Percentiles rank a stretch among this genome's conserved stretches.
These are phyloP conservation scores for Holothuria scabra DNA, from an alignment of 53 echinoderm and acorn worm species.

Conservation along the genomic window DNA sequence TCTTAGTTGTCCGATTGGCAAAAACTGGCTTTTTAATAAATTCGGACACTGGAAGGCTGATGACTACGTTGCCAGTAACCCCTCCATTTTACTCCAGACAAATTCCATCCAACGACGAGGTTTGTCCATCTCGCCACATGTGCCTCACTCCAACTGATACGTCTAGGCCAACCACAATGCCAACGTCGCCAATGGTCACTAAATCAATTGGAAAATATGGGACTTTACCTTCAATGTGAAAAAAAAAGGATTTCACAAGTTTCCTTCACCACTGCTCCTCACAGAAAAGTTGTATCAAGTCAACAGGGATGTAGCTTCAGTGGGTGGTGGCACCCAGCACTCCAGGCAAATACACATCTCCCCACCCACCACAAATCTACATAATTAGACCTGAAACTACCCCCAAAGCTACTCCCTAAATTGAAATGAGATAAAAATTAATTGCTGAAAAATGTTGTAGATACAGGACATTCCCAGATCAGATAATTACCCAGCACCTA, in stretches of 20 bases:
- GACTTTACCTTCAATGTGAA: not conserved
- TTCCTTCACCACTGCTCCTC: no score
- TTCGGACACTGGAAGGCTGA: not conserved
- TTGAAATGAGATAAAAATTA: no score
- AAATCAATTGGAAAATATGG: not conserved
- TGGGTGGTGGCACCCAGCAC: no score
- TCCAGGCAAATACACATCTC: no score
- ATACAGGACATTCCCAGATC: no score
- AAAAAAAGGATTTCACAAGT: not conserved
- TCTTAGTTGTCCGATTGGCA: not conserved
- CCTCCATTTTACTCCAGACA: not conserved
- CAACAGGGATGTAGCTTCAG: no score
- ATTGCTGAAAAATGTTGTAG: no score
- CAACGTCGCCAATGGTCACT: constrained; percentile 6
- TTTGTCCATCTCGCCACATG: not conserved
- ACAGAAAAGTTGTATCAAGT: no score
- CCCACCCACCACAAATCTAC: no score
- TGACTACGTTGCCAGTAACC: not conserved
- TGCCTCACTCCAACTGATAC: not conserved
- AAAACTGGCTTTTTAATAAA: not conserved
- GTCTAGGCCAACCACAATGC: not conserved
- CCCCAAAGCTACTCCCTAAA: no score
- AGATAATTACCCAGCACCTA: no score
- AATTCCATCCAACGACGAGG: not conserved
- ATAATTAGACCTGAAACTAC: no score